A percentile compares a stretch with the other conserved stretches of the same genome.
Conservation (phyloP, 2,797 vertebrate species). For the Parambassis ranga region DNA sequence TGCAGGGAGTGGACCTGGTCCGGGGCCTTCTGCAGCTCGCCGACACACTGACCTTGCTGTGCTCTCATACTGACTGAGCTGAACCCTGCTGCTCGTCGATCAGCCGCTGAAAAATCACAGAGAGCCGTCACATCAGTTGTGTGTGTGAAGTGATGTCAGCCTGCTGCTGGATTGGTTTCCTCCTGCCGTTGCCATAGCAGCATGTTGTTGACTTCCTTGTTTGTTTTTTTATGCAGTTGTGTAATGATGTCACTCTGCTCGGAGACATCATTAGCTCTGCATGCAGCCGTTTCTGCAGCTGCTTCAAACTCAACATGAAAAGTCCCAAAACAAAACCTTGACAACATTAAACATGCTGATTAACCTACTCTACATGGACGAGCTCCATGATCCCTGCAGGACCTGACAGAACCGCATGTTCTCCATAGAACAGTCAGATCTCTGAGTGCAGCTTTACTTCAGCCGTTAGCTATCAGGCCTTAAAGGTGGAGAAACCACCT, state of each 20-base stretch:
- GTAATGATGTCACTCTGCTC: neutral
- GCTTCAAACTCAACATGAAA: neutral
- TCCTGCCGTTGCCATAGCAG: slow-evolving; percentile 49
- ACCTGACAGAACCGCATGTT: no score
- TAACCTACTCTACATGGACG: no score
- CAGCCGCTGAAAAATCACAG: slow-evolving; percentile 70
- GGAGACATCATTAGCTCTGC: neutral
- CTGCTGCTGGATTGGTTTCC: slow-evolving; percentile 57
- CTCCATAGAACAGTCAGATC: no score
- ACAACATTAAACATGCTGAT: no score
- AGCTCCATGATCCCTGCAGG: no score
- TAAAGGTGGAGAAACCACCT: no score
- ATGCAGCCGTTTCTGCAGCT: neutral
- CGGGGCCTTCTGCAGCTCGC: slow-evolving; percentile 76
- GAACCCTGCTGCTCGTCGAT: slow-evolving; percentile 75
- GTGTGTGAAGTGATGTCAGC: slow-evolving; percentile 33
- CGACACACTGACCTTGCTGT: slow-evolving; percentile 70
- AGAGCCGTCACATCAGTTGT: neutral
- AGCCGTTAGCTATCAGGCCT: no score
- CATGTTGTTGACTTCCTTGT: slow-evolving; percentile 55
- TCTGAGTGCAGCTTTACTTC: no score
- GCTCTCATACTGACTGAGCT: slow-evolving; percentile 60
- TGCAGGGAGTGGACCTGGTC: slow-evolving; percentile 78
- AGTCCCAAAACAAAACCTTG: neutral
- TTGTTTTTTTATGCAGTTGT: slow-evolving; percentile 31